These are phyloP conservation scores for Thalpophila matura DNA, from an alignment of 2,888 invertebrate species.

Conservation along the genomic window DNA sequence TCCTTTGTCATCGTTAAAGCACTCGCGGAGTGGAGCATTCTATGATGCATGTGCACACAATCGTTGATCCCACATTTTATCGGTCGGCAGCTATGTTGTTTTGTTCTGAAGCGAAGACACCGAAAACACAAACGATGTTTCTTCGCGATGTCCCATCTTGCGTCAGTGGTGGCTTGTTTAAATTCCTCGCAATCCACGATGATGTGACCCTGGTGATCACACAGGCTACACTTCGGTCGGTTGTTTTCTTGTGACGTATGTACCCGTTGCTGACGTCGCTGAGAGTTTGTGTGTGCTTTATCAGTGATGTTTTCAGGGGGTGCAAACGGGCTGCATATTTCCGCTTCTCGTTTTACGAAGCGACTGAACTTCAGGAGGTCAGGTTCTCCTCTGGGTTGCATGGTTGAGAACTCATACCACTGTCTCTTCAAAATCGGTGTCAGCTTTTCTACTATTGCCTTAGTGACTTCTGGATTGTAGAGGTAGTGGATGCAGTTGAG, in stretches of 20 bases:
- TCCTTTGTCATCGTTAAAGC: too few relatives aligned
- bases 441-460: background rate
- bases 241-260: too few relatives aligned
- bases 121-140: background rate
- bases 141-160: background rate
- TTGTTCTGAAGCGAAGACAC: background rate
- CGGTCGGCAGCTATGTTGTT: background rate
- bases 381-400: too few relatives aligned
- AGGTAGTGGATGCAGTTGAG: background rate
- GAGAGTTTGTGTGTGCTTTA: too few relatives aligned
- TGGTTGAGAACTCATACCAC: too few relatives aligned
- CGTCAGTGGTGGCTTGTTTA: too few relatives aligned
- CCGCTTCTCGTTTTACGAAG: too few relatives aligned
- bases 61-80: too few relatives aligned
- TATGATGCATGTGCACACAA: background rate
- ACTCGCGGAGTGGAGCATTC: background rate
- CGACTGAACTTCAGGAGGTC: background rate
- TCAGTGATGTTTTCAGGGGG: too few relatives aligned
- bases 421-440: background rate
- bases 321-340: too few relatives aligned
- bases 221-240: too few relatives aligned
- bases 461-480: background rate
- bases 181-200: background rate
- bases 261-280: background rate
- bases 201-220: too few relatives aligned